Evolutionary conservation across 2,797 vertebrate genomes (phyloP).

Genomic region (Acanthiza pusilla): DNA sequence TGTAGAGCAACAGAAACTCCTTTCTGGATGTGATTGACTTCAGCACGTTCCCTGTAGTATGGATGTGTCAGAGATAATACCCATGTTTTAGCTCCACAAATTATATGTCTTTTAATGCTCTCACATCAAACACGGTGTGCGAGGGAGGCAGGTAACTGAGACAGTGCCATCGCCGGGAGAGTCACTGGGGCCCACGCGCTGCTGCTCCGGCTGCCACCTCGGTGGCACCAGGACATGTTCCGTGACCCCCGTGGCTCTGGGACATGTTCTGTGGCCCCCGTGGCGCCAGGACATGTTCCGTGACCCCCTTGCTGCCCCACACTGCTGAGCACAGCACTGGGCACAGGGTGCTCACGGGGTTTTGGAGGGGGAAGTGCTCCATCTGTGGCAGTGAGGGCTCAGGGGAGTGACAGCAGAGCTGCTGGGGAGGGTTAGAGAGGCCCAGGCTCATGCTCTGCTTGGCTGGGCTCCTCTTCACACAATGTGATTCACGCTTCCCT

Average conservation of each 20-base stretch:
- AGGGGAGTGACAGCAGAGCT: fast-evolving
- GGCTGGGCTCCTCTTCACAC: background rate
- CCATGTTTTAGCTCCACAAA: slow-evolving; percentile 13
- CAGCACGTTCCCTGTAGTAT: background rate
- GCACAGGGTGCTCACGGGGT: fast-evolving
- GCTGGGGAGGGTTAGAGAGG: background rate
- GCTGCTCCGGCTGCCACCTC: background rate
- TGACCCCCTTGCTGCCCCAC: fast-evolving
- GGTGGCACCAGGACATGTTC: fast-evolving
- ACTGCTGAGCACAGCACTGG: fast-evolving
- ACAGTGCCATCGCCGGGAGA: fast-evolving
- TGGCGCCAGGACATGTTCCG: fast-evolving
- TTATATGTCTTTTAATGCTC: background rate
- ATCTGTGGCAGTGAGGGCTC: background rate
- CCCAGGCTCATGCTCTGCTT: fast-evolving
- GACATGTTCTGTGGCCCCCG: background rate
- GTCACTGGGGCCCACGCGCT: fast-evolving
- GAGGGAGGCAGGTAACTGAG: background rate
- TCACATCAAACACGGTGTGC: slow-evolving; percentile 7
- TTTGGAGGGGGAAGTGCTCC: background rate
- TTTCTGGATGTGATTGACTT: slow-evolving; percentile 15
- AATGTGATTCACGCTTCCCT: background rate
- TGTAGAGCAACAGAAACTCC: background rate
- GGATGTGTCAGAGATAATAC: slow-evolving; percentile 22
- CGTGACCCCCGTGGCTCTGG: background rate